These are phyloP conservation scores for Seriola dumerili DNA, from an alignment of 2,113 vertebrate species.

Conservation along the genomic window DNA sequence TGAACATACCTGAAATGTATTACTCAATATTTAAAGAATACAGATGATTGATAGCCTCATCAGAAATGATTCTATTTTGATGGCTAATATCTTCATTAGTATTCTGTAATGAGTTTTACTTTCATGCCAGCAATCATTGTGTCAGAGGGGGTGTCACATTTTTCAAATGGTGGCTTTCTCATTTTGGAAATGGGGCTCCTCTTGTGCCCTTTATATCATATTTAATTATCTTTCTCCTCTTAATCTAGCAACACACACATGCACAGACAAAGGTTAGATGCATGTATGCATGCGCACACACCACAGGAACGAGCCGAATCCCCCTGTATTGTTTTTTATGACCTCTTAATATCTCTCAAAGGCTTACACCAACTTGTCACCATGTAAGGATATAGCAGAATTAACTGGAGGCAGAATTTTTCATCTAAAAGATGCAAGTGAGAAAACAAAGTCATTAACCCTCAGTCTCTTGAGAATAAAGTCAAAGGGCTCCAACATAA, in stretches of 20 bases:
- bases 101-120: constrained; percentile 70
- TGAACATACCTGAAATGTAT: constrained; percentile 32
- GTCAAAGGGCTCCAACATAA: constrained; percentile 33
- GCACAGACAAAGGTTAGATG: constrained; percentile 30
- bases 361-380: background rate
- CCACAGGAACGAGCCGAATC: background rate
- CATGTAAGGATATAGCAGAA: constrained; percentile 1
- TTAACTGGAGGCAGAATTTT: constrained; percentile 23
- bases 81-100: constrained; percentile 65
- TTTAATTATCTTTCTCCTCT: constrained; percentile 61
- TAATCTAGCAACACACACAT: constrained; percentile 35
- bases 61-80: constrained; percentile 66
- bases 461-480: constrained; percentile 43
- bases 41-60: constrained; percentile 60
- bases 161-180: constrained; percentile 55
- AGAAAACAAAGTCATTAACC: constrained; percentile 64
- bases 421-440: constrained; percentile 17
- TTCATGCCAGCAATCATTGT: constrained; percentile 63
- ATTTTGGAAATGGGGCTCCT: constrained; percentile 54
- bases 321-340: background rate
- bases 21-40: constrained; percentile 44
- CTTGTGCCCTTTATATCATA: constrained; percentile 59
- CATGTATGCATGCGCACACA: background rate
- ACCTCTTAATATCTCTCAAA: constrained; percentile 19
- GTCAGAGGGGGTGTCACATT: constrained; percentile 54